Evolutionary conservation across 2,113 vertebrate genomes (phyloP), one percentile per base, ranked within the genome.

Genomic region (Odontophorus gujanensis): DNA sequence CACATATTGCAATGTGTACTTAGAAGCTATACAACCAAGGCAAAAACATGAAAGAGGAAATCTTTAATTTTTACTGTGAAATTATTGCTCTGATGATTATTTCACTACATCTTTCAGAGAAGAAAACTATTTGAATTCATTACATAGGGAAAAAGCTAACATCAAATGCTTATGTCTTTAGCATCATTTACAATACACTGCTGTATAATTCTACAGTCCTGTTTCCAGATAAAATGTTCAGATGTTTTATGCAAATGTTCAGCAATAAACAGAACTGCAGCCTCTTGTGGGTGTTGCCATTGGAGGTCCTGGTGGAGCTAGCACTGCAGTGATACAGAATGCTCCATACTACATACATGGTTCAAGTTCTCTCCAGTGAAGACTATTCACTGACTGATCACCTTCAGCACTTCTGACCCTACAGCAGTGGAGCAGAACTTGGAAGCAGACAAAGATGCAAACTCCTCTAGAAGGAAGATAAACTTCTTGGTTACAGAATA

Each of bases 261-360:
- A 32, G 16, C 32, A 71, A 53, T 0, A 2, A 67, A 30, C 6
- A 28, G 16, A 13, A 14, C 2, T 50, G 50, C 2, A 1, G 7
- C 32, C 17, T 81, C 48, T 48, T 43, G 25, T 0, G 2, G 50
- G 8, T 74, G 51, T 36, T 74, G 36, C 8, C 30, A 20, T 21
- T 85, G 43, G 45, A 50, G n/a, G 24, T 66, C n/a, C 55, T 50
- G n/a, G 20, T 34, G 24, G 16, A 59, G 21, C 28, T 8, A 42
- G 12, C 28, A 12, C 34, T 20, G 77, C 5, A 59, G 28, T 15
- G 32, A 57, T 21, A 2, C 1, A 8, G 45, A 32, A 89, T 87
- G 15, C 20, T 67, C 57, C 43, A 68, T 16, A 55, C 7, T 11
- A 86, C 66, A 84, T 2, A 38, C 8, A 38, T 0, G 0, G 74